Conservation (phyloP, 2,888 invertebrate species). For the Diaprepes abbreviatus region DNA sequence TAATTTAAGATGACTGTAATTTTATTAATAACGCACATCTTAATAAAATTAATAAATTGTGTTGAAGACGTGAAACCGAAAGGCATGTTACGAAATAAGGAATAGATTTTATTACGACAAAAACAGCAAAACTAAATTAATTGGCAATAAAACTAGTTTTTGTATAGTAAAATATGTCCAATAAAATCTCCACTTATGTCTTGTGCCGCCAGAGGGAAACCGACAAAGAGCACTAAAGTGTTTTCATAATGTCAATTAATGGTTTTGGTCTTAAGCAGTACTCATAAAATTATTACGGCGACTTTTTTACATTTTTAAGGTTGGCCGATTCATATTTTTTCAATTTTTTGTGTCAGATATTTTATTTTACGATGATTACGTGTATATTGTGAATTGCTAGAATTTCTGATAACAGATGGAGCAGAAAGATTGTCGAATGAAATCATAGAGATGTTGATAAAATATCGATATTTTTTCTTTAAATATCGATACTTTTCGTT, state of each 20-base stretch:
- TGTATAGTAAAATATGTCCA: conserved; percentile 20
- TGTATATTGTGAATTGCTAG: too few species aligned
- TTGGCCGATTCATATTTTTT: not conserved
- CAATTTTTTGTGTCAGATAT: too few species aligned
- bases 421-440: too few species aligned
- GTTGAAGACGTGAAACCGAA: not conserved
- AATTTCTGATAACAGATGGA: too few species aligned
- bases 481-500: too few species aligned
- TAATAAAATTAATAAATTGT: too few species aligned
- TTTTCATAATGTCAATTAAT: conserved; percentile 65
- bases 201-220: conserved; percentile 55
- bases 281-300: conserved; percentile 40
- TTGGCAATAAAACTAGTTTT: conserved; percentile 36
- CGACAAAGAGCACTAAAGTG: conserved; percentile 63
- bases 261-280: conserved; percentile 50
- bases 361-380: too few species aligned
- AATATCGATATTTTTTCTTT: too few species aligned
- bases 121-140: conserved; percentile 23
- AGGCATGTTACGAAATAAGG: not conserved
- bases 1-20: too few species aligned
- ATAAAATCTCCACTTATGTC: conserved; percentile 27
- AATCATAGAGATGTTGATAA: too few species aligned
- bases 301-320: conserved; percentile 28
- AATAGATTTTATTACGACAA: not conserved
- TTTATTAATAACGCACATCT: too few species aligned